Evolutionary conservation across 2,888 invertebrate species (phyloP).

Genomic region (Alloscopus bannaensis): DNA sequence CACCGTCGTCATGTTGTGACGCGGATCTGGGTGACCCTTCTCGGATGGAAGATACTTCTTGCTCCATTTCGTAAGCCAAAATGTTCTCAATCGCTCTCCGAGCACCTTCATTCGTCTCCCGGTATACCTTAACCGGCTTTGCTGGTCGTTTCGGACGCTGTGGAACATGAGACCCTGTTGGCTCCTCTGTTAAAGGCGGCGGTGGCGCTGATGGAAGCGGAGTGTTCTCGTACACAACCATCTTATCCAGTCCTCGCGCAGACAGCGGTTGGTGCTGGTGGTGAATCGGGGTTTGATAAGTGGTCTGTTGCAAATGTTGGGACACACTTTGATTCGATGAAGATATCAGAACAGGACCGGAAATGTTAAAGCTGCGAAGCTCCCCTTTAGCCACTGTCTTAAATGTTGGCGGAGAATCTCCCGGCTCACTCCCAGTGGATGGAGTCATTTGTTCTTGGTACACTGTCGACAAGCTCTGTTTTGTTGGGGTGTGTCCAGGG

Average conservation of each 20-base stretch:
- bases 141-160: neutral
- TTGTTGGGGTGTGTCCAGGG: conserved; percentile 24
- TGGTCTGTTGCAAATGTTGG: too few species aligned
- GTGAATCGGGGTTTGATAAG: neutral
- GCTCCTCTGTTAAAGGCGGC: neutral
- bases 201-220: neutral
- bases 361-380: conserved; percentile 43
- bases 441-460: conserved; percentile 34
- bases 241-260: conserved; percentile 15
- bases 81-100: conserved; percentile 30
- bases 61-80: conserved; percentile 40
- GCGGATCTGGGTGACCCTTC: neutral
- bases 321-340: conserved; percentile 38
- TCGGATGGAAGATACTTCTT: conserved; percentile 21
- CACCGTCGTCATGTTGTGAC: neutral
- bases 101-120: conserved; percentile 27
- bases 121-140: neutral
- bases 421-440: conserved; percentile 29
- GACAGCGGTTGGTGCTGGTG: conserved; percentile 22
- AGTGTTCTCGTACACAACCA: conserved; percentile 1
- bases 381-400: conserved; percentile 44
- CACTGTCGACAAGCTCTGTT: conserved; percentile 2
- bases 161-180: neutral
- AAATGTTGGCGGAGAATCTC: conserved; percentile 28
- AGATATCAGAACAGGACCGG: conserved; percentile 42